phyloP scores from a whole-genome alignment of 2,888 invertebrate species.

The Orthosia gothica region DNA sequence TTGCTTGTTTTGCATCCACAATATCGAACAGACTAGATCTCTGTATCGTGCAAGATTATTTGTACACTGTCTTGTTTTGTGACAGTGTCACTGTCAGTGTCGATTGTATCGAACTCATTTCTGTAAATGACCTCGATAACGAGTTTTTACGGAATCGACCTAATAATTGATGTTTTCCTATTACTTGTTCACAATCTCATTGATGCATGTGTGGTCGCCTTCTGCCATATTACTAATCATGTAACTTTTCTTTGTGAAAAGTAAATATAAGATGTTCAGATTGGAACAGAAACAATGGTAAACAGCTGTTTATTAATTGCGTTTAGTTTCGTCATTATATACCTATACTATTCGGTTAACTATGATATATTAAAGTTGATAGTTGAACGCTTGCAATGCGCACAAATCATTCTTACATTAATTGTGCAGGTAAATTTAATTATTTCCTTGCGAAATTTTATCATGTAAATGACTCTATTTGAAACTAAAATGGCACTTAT shows the following conservation, averaged over 20 bases:
- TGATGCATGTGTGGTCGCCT: too few species aligned
- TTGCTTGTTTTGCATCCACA: neutral
- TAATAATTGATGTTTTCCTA: neutral
- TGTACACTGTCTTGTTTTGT: too few species aligned
- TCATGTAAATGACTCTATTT: neutral
- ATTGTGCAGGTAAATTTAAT: neutral
- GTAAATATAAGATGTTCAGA: neutral
- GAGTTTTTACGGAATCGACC: neutral
- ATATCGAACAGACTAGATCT: neutral
- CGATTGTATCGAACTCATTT: neutral
- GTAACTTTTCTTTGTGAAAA: neutral
- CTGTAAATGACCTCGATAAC: neutral
- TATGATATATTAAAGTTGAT: neutral
- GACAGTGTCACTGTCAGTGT: too few species aligned
- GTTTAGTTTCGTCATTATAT: neutral
- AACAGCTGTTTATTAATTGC: conserved; percentile 3
- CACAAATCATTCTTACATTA: neutral
- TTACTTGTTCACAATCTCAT: neutral
- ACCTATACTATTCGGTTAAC: neutral
- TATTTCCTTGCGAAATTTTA: neutral
- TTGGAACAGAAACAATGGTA: neutral
- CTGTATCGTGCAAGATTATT: too few species aligned
- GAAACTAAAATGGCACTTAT: neutral
- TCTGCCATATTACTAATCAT: too few species aligned
- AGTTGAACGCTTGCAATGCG: neutral